phyloP scores from a whole-genome alignment of 2,797 vertebrate species.

The Rhinella marina region DNA sequence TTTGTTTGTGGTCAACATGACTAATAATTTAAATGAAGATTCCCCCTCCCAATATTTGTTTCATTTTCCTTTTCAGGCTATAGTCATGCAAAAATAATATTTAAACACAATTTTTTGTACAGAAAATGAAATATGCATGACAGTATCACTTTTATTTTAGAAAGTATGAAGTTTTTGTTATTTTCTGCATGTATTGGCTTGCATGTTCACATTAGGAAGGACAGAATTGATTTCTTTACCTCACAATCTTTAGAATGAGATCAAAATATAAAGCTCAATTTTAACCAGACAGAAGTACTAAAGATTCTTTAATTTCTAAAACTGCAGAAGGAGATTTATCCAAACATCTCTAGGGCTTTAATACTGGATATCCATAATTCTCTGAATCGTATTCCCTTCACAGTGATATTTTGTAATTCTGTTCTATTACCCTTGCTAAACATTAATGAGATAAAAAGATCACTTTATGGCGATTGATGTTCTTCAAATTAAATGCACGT shows the following conservation, averaged over 20 bases:
- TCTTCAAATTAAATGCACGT: slow-evolving; percentile 90
- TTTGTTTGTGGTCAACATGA: neutral
- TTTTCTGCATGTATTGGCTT: slow-evolving; percentile 75
- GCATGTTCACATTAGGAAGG: slow-evolving; percentile 69
- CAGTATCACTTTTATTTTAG: slow-evolving; percentile 63
- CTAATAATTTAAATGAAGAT: too few relatives aligned
- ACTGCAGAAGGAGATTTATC: slow-evolving; percentile 82
- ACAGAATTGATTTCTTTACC: slow-evolving; percentile 66
- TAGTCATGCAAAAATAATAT: too few relatives aligned
- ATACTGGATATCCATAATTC: slow-evolving; percentile 84
- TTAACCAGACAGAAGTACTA: slow-evolving; percentile 74
- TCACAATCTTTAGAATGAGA: slow-evolving; percentile 74
- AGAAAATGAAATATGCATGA: neutral
- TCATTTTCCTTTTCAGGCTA: neutral
- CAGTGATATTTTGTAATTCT: slow-evolving; percentile 97
- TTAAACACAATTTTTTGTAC: too few relatives aligned
- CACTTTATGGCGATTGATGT: slow-evolving; percentile 89
- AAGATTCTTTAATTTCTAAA: slow-evolving; percentile 85
- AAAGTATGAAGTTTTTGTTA: slow-evolving; percentile 66
- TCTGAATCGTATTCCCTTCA: slow-evolving; percentile 91
- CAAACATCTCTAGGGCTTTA: slow-evolving; percentile 82
- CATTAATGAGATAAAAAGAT: slow-evolving; percentile 97
- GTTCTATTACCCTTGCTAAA: slow-evolving; percentile 97
- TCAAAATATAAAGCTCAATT: slow-evolving; percentile 75
- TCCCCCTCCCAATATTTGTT: neutral